A percentile compares a stretch with the other conserved stretches of the same genome.
These are phyloP conservation scores for Entelurus aequoreus DNA, from an alignment of 2,113 vertebrate genomes.

Conservation along the genomic window DNA sequence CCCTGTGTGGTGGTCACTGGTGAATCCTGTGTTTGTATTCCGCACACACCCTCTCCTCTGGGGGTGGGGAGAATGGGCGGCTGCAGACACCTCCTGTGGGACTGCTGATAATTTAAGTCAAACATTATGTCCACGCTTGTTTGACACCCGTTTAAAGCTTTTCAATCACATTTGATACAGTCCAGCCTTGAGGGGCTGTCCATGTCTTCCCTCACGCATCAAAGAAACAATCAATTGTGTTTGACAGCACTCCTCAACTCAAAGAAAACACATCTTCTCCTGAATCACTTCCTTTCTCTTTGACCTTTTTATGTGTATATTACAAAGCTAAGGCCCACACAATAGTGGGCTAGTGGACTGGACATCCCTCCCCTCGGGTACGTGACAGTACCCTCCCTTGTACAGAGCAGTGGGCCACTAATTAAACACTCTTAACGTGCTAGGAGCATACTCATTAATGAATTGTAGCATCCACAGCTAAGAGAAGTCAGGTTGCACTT, in stretches of 20 bases:
- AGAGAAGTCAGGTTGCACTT: slow-evolving; percentile 28
- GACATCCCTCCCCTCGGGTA: slow-evolving; percentile 18
- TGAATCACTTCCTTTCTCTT: slow-evolving; percentile 22
- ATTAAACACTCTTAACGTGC: slow-evolving; percentile 69
- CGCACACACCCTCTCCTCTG: slow-evolving; percentile 50
- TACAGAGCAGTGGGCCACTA: slow-evolving; percentile 58
- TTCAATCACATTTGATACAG: slow-evolving; percentile 67
- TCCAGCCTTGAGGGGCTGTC: slow-evolving; percentile 38
- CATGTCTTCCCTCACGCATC: slow-evolving; percentile 41
- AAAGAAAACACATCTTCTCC: slow-evolving; percentile 52
- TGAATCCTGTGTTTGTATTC: slow-evolving; percentile 68
- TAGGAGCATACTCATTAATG: slow-evolving; percentile 63
- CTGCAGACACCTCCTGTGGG: slow-evolving; percentile 52
- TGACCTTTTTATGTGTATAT: slow-evolving; percentile 2
- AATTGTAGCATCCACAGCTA: slow-evolving; percentile 62
- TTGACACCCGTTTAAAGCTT: slow-evolving; percentile 67
- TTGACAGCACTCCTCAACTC: slow-evolving; percentile 46
- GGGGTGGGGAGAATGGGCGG: slow-evolving; percentile 34
- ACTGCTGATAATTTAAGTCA: slow-evolving; percentile 70
- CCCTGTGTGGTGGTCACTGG: slow-evolving; percentile 50
- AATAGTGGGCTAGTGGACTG: slow-evolving; percentile 20
- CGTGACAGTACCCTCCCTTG: slow-evolving; percentile 37
- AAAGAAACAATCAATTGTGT: slow-evolving; percentile 60
- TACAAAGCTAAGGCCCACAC: slow-evolving; percentile 7
- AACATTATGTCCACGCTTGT: slow-evolving; percentile 68